Conservation (phyloP, 30 jellyfish, hydroid and myxozoan genomes). For the Chrysaora quinquecirrha region DNA sequence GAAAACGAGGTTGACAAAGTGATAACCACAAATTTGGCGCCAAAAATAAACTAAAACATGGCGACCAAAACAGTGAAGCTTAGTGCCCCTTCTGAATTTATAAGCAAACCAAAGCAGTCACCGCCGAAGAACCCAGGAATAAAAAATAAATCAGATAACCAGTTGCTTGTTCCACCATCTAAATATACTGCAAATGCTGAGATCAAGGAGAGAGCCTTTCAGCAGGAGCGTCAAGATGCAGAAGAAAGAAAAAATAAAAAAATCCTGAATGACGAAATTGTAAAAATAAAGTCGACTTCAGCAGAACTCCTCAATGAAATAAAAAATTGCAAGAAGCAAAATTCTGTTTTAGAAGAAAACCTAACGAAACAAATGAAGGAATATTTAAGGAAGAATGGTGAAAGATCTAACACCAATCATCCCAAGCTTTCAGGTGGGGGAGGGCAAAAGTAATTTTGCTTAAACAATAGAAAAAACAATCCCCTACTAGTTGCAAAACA, state of each 20-base stretch:
- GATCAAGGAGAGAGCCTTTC: neutral
- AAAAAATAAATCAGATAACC: neutral
- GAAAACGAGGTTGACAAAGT: no score
- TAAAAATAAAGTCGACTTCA: neutral
- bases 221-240: no score
- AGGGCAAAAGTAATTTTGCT: no score
- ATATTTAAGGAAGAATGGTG: neutral
- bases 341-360: slow-evolving; percentile 13
- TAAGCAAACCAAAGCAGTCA: neutral
- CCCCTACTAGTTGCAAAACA: no score
- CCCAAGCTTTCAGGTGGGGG: no score
- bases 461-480: no score
- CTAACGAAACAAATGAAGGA: slow-evolving; percentile 25
- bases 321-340: slow-evolving; percentile 52
- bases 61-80: neutral
- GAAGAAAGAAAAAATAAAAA: neutral
- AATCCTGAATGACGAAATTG: neutral
- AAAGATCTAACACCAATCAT: neutral
- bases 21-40: no score
- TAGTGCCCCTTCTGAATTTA: neutral
- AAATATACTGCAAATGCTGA: neutral
- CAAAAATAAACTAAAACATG: no score
- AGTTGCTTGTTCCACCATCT: neutral
- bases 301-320: slow-evolving; percentile 25
- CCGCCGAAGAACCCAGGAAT: neutral